Percentiles rank a stretch among this genome's conserved stretches.
Evolutionary conservation across 2,797 vertebrate species (phyloP).

Genomic region (Tamandua tetradactyla): DNA sequence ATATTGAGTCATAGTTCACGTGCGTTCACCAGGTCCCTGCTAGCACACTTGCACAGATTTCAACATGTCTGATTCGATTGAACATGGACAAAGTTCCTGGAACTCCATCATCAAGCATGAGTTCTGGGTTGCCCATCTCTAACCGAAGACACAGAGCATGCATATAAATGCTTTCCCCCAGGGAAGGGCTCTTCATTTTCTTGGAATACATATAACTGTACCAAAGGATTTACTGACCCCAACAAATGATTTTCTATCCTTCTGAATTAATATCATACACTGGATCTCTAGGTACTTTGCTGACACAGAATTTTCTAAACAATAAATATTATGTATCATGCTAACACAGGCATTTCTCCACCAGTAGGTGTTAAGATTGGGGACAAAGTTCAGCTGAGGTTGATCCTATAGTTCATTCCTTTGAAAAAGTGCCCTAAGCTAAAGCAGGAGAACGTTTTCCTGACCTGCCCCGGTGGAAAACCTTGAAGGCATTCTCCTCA

Average conservation of each 20-base stretch:
- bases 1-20: not conserved
- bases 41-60: conserved; percentile 43
- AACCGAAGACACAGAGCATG: not conserved
- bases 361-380: not conserved
- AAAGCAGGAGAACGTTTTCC: not conserved
- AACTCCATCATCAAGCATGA: not conserved
- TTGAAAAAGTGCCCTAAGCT: not conserved
- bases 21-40: not conserved
- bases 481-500: not conserved
- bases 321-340: not conserved
- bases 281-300: conserved; percentile 21
- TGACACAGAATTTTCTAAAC: conserved; percentile 46
- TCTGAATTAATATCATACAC: conserved; percentile 39
- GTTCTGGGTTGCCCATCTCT: not conserved
- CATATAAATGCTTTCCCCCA: not conserved
- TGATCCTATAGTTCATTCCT: not conserved
- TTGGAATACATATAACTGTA: conserved; percentile 24
- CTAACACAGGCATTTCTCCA: conserved; percentile 21
- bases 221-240: conserved; percentile 22
- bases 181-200: conserved; percentile 48
- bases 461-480: not conserved
- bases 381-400: not conserved
- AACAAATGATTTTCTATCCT: conserved; percentile 64
- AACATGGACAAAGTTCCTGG: not conserved
- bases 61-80: not conserved